Base-by-base conservation (phyloP, 2,888 invertebrate species). In the Eulithis testata region DNA sequence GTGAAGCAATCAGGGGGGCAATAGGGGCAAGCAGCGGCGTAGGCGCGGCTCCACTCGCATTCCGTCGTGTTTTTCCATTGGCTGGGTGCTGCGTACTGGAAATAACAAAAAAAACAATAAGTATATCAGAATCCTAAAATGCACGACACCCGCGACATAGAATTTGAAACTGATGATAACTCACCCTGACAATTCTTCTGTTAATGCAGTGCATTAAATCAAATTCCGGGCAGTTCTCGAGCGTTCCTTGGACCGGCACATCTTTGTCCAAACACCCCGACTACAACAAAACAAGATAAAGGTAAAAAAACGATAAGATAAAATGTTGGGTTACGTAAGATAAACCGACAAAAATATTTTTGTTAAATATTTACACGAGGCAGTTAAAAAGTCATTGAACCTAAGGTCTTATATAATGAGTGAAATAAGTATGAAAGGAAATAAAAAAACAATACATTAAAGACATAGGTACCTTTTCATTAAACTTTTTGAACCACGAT, bases 1-100 rank as follows among this genome's bases (percentile, higher is more conserved):
- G 77, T 74, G 73, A 84, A 88, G 71, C 91, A 91, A 5, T 80
- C 79, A 0, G 11, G 11, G 0, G 91, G 91, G 55, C 91, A 91
- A 4, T 86, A 70, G 0, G 90, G 87, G 45, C 91, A 91, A 1
- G 76, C 65, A 0, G 72, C 76, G 0, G 85, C 87, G 71, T 72
- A 89, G 58, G 78, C 74, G 0, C 79, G 83, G 0, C 86, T 60
- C 62, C 75, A 70, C n/a, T 57, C 58, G 70, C 90, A 90, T 0
- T 69, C 36, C 0, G 74, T 11, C 0, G 75, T 61, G 0, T 69
- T 54, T 0, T 77, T 73, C 90, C 90, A 90, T 50, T 86, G 84
- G 0, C 76, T 66, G 0, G 84, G 72, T 3, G 71, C 71, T 0
- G 85, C 82, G 65, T 83, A 75, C 91, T 91, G 79, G 9, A 51